Evolutionary conservation across 2,888 invertebrate species (phyloP).

Genomic region (Netelia inedita): DNA sequence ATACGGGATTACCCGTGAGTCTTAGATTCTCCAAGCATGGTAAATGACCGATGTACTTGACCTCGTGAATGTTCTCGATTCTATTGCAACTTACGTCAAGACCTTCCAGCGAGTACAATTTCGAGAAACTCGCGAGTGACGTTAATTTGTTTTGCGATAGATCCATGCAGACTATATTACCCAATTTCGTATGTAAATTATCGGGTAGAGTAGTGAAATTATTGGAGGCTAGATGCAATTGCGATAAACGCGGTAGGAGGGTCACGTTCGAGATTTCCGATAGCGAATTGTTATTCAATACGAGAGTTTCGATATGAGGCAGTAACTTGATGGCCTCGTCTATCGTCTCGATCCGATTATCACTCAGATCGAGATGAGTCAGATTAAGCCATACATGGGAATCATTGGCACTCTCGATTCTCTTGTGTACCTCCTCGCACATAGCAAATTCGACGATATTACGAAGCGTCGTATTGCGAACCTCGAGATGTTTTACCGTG

Average conservation of each 20-base stretch:
- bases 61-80: conserved; percentile 92
- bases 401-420: conserved; percentile 85
- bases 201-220: conserved; percentile 91
- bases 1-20: conserved; percentile 95
- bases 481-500: conserved; percentile 88
- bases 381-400: conserved; percentile 90
- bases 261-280: conserved; percentile 91
- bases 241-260: conserved; percentile 91
- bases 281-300: conserved; percentile 93
- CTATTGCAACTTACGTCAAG: conserved; percentile 95
- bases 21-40: conserved; percentile 95
- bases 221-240: conserved; percentile 91
- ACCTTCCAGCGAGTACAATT: conserved; percentile 94
- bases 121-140: conserved; percentile 90
- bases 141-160: conserved; percentile 94
- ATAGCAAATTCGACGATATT: conserved; percentile 92
- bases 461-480: conserved; percentile 89
- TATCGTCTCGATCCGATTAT: conserved; percentile 91
- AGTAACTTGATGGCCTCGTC: conserved; percentile 93
- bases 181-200: conserved; percentile 93
- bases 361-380: conserved; percentile 90
- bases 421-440: conserved; percentile 94
- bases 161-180: conserved; percentile 94
- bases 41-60: conserved; percentile 91
- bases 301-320: conserved; percentile 90